A percentile compares a stretch with the other conserved stretches of the same genome.
Evolutionary conservation across 2,797 vertebrate species (phyloP).

Genomic region (Graptemys geographica): DNA sequence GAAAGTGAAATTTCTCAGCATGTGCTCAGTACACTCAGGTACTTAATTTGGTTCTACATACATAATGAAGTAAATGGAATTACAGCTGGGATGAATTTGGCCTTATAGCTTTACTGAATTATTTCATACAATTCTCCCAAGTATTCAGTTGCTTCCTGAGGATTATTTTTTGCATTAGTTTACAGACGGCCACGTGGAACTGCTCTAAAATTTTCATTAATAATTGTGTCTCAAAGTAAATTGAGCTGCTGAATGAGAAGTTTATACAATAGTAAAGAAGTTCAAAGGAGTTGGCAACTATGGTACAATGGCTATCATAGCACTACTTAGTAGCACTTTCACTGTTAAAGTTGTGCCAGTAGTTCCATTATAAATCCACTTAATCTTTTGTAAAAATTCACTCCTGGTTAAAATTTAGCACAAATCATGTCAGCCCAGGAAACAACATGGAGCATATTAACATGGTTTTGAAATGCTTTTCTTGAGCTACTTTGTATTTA

Average conservation of each 20-base stretch:
- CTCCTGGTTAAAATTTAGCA: neutral
- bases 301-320: neutral
- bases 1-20: conserved; percentile 35
- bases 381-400: conserved; percentile 14
- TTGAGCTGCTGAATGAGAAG: conserved; percentile 61
- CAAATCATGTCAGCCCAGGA: neutral
- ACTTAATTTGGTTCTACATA: conserved; percentile 22
- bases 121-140: conserved; percentile 68
- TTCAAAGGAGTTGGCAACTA: neutral
- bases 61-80: conserved; percentile 53
- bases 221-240: conserved; percentile 64
- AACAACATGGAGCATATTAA: neutral
- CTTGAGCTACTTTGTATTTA: neutral
- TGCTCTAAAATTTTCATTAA: conserved; percentile 63
- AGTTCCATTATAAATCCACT: neutral
- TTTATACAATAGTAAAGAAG: conserved; percentile 18
- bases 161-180: conserved; percentile 75
- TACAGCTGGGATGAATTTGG: conserved; percentile 54
- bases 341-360: neutral
- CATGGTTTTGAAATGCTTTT: neutral
- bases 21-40: neutral
- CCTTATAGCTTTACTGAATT: conserved; percentile 67
- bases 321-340: conserved; percentile 2
- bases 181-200: conserved; percentile 47
- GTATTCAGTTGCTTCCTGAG: conserved; percentile 66